Evolutionary conservation across 2,113 vertebrate species (phyloP), one percentile per base, ranked within the genome.

Genomic region (Peucedramus taeniatus): DNA sequence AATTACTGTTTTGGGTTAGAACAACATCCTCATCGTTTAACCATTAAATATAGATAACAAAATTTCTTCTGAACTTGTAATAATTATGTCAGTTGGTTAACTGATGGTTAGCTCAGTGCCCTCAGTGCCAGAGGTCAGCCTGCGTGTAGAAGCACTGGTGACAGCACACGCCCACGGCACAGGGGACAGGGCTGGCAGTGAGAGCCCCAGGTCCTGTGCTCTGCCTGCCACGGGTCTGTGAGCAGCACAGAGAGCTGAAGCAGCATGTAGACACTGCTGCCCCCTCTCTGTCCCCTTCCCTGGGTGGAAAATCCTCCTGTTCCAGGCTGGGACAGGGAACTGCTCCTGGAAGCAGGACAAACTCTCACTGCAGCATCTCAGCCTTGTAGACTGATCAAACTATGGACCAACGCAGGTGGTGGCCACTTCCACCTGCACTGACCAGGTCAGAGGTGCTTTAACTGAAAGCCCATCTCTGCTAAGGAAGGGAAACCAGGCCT

Each of bases 1-100:
- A 95, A 95, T 90, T 96, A 59, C 56, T 60, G 45, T 21, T 75
- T 89, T 72, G 83, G 72, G 40, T 78, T 80, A 56, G 37, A 97
- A 78, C 45, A 13, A 70, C 51, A 87, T 42, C 66, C 83, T 94
- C 26, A 51, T 84, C 81, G 86, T 93, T 94, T 78, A 90, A 45
- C 66, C 57, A 5, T 54, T 95, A 94, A 79, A 95, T 63, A 22
- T 4, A 96, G 83, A 19, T 50, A 60, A 68, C 18, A 40, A 26
- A 12, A 70, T 45, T 50, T 49, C 13, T 82, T 88, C 53, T 76
- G 33, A 61, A 87, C 12, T 75, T 85, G 60, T 22, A 63, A 33
- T 42, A 72, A 53, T 85, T 54, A 61, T 83, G 89, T 93, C 94
- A 42, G 2, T 76, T 45, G 95, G 93, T n/a, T 83, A 88, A 56